Percentiles rank a stretch among this genome's conserved stretches.
phyloP scores from a whole-genome alignment of 2,888 invertebrate species.

The Sphecodes monilicornis region DNA sequence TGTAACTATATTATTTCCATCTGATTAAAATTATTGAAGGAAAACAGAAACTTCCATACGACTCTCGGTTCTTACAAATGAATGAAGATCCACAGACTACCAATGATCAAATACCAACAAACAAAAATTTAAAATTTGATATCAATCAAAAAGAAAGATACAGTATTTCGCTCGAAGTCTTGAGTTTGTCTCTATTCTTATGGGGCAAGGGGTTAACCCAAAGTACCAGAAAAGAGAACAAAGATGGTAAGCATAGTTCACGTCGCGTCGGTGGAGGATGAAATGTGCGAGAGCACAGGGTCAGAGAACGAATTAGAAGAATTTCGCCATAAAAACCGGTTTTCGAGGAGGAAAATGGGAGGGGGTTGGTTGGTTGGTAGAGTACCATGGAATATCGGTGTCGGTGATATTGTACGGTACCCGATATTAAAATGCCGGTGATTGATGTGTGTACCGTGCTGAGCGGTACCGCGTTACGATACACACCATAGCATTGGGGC shows the following conservation, averaged over 20 bases:
- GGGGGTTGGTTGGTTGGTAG: constrained; percentile 39
- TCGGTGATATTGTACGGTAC: constrained; percentile 82
- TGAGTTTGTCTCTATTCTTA: too few relatives aligned
- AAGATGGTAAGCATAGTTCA: constrained; percentile 5
- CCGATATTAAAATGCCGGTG: constrained; percentile 84
- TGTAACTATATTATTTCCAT: too few relatives aligned
- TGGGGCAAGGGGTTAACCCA: neutral
- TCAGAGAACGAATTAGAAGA: constrained; percentile 79
- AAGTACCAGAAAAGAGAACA: neutral
- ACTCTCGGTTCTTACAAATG: too few relatives aligned
- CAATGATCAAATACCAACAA: too few relatives aligned
- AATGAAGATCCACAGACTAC: too few relatives aligned
- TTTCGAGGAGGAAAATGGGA: constrained; percentile 37
- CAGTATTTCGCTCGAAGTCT: too few relatives aligned
- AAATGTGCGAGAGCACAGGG: constrained; percentile 12
- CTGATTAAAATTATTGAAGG: too few relatives aligned
- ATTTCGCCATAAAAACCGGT: constrained; percentile 79
- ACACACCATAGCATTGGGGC: constrained; percentile 60
- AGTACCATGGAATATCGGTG: constrained; percentile 74
- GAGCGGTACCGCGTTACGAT: constrained; percentile 69
- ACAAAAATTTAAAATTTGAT: too few relatives aligned
- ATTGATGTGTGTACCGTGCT: constrained; percentile 84
- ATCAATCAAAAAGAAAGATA: too few relatives aligned
- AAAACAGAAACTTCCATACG: too few relatives aligned
- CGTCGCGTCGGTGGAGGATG: constrained; percentile 19